Evolutionary conservation across 92 coral and sea anemone genomes (phyloP), one percentile per base, ranked within the genome.

Genomic region (Bergia puertoricense): DNA sequence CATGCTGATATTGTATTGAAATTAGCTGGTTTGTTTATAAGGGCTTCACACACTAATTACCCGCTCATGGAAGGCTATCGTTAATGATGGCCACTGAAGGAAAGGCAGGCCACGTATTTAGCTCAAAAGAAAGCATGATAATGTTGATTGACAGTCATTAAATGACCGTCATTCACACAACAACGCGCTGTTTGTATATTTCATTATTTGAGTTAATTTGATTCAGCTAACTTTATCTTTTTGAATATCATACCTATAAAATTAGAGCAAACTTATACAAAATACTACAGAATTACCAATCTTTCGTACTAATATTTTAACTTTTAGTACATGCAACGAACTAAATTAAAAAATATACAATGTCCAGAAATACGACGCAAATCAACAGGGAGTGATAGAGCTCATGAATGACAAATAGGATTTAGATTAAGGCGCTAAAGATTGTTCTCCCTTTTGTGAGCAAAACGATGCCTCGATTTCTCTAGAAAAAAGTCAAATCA

Each of bases 1-100:
- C 92, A 94, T 89, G 81, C 80, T 72, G 93, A 93, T 95, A 93
- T 95, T 95, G 96, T 93, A 89, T 90, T 93, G 88, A 95, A 91
- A 95, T 90, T 90, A 92, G 81, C 65, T 80, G 85, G 90, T 90
- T 91, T 94, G 98, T 95, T 95, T 95, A 96, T 93, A 90, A 90
- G 90, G 80, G 54, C 69, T 85, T 88, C 92, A 92, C 92, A 89
- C 85, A 91, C 94, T 88, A 94, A 94, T 95, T 89, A 93, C 90
- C 91, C 92, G 94, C 90, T 86, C 78, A 86, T 88, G 94, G 88
- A 93, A 91, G 86, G 94, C 91, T 89, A 92, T 90, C 94, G 89
- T 74, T 92, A 92, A 93, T 92, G 93, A 93, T 74, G 66, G 90
- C 90, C 65, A 66, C 88, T 88, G 86, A 82, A 82, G 62, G 80